These are phyloP conservation scores for Calliphora vomitoria DNA, from an alignment of 2,888 invertebrate genomes.

Conservation along the genomic window DNA sequence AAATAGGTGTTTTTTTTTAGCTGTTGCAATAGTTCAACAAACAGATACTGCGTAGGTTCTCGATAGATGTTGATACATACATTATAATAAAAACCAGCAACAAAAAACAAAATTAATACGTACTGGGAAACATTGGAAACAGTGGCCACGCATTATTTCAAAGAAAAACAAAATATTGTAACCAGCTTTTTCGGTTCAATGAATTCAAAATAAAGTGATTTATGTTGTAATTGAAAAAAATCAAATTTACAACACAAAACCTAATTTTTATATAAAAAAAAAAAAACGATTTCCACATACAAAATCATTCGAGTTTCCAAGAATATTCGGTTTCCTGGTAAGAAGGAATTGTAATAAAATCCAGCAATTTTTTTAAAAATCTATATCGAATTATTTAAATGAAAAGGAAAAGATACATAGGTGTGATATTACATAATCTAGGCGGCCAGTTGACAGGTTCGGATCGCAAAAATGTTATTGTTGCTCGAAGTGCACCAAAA, in stretches of 20 bases:
- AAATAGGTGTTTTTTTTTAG: slow-evolving; percentile 53
- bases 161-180: slow-evolving; percentile 15
- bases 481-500: too few species aligned
- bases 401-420: too few species aligned
- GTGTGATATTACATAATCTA: too few species aligned
- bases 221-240: neutral
- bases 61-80: slow-evolving; percentile 41
- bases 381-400: too few species aligned
- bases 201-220: slow-evolving; percentile 29
- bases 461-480: too few species aligned
- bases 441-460: too few species aligned
- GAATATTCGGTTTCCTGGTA: too few species aligned
- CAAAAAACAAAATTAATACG: neutral
- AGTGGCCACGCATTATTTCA: slow-evolving; percentile 67
- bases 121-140: slow-evolving; percentile 47
- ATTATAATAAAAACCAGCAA: neutral
- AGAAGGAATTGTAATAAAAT: too few species aligned
- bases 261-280: too few species aligned
- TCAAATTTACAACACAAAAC: neutral
- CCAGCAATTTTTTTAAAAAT: too few species aligned
- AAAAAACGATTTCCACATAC: too few species aligned
- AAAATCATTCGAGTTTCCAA: too few species aligned
- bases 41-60: slow-evolving; percentile 65
- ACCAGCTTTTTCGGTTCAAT: slow-evolving; percentile 20
- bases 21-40: slow-evolving; percentile 59